phyloP scores from a whole-genome alignment of 1,140 invertebrate genomes.

The Diachasma alloeum region DNA sequence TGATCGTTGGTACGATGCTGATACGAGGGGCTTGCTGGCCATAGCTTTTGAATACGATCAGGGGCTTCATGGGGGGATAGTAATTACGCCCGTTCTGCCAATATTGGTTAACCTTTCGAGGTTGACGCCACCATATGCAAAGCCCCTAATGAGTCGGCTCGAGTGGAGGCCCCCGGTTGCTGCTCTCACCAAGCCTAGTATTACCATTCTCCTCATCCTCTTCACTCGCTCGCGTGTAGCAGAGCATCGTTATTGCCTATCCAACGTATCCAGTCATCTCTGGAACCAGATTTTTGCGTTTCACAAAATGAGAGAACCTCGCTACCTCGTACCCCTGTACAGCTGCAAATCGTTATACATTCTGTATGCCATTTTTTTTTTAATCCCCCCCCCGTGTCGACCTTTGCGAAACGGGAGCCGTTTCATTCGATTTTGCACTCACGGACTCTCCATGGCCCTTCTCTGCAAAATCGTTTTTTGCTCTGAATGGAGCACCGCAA shows the following conservation, averaged over 20 bases:
- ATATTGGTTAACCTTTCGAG: constrained; percentile 67
- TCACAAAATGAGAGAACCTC: background rate
- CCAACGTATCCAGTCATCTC: constrained; percentile 15
- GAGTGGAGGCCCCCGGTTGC: constrained; percentile 43
- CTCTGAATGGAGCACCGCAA: background rate
- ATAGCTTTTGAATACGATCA: constrained; percentile 3
- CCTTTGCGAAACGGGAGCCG: background rate
- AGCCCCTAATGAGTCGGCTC: constrained; percentile 62
- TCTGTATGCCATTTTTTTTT: background rate
- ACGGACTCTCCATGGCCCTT: background rate
- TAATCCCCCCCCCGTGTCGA: background rate
- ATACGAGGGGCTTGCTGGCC: background rate
- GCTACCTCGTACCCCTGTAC: constrained; percentile 25
- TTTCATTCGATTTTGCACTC: constrained; percentile 15
- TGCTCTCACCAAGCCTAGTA: constrained; percentile 44
- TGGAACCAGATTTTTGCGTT: background rate
- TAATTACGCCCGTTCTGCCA: constrained; percentile 64
- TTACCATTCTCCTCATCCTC: constrained; percentile 45
- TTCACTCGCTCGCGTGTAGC: constrained; percentile 41
- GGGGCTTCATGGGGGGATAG: constrained; percentile 40
- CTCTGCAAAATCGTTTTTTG: background rate
- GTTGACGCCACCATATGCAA: constrained; percentile 63
- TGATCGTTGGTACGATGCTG: background rate
- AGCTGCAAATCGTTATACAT: constrained; percentile 39
- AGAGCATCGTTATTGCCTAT: constrained; percentile 55